Evolutionary conservation across 2,888 invertebrate species (phyloP).

Genomic region (Pantelozetes paolii): DNA sequence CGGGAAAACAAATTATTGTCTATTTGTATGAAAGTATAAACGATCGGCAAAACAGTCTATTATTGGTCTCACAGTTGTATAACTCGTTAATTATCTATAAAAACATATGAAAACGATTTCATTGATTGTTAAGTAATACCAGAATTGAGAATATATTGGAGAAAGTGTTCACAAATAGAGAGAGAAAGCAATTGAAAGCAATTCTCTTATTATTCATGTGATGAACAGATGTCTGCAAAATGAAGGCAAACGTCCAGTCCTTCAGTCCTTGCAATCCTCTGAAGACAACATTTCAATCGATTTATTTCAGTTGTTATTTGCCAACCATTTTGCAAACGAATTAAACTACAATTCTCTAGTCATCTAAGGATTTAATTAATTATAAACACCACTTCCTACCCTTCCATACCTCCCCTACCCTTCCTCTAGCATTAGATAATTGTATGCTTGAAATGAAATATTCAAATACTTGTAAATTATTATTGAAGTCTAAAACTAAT

Average conservation of each 20-base stretch:
- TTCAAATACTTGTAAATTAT: no score
- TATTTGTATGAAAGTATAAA: no score
- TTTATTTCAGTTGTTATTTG: constrained; percentile 6
- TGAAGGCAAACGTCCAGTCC: neutral
- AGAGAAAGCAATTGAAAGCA: neutral
- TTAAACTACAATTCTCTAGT: neutral
- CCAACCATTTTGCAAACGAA: neutral
- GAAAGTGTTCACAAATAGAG: no score
- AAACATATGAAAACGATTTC: neutral
- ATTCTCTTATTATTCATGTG: constrained; percentile 11
- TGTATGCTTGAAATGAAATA: no score
- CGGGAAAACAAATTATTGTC: no score
- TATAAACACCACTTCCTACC: no score
- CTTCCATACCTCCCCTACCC: no score
- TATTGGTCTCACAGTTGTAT: neutral
- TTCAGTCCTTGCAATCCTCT: neutral
- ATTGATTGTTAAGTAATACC: neutral
- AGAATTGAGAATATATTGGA: neutral
- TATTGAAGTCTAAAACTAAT: no score
- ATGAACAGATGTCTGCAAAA: neutral
- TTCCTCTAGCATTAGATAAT: no score
- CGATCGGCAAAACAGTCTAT: neutral
- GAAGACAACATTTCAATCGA: neutral
- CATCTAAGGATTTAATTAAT: constrained; percentile 1
- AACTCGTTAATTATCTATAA: neutral